Evolutionary conservation across 2,113 vertebrate species (phyloP).

Genomic region (Rhabdomys dilectus): DNA sequence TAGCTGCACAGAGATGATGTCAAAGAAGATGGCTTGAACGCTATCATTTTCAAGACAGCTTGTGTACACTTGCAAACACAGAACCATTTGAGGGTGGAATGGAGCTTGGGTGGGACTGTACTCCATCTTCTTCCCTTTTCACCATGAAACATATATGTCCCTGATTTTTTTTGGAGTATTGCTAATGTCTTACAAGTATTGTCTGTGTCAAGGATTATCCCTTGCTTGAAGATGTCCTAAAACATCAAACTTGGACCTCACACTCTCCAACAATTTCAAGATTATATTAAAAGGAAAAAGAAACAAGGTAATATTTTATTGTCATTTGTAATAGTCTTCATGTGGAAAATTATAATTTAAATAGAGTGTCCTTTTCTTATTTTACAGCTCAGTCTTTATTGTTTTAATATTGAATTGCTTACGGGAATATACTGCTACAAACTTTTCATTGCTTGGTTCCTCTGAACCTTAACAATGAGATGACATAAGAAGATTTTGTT

Average conservation of each 20-base stretch:
- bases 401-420: slow-evolving; percentile 72
- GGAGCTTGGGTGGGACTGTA: fast-evolving
- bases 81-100: not conserved
- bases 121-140: not conserved
- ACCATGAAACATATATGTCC: not conserved
- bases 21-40: not conserved
- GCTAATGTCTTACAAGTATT: not conserved
- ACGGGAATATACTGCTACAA: not conserved
- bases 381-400: slow-evolving; percentile 69
- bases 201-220: not conserved
- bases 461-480: slow-evolving; percentile 34
- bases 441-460: slow-evolving; percentile 41
- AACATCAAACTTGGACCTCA: not conserved
- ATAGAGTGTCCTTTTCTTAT: slow-evolving; percentile 24
- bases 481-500: slow-evolving; percentile 22
- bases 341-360: slow-evolving; percentile 48
- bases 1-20: not conserved
- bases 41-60: not conserved
- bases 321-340: not conserved
- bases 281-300: slow-evolving; percentile 6
- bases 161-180: not conserved
- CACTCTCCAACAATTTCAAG: slow-evolving; percentile 17
- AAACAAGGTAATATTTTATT: slow-evolving; percentile 44
- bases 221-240: not conserved
- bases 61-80: not conserved